Evolutionary conservation across 2,888 invertebrate species (phyloP).

Genomic region (Athalia cordata): DNA sequence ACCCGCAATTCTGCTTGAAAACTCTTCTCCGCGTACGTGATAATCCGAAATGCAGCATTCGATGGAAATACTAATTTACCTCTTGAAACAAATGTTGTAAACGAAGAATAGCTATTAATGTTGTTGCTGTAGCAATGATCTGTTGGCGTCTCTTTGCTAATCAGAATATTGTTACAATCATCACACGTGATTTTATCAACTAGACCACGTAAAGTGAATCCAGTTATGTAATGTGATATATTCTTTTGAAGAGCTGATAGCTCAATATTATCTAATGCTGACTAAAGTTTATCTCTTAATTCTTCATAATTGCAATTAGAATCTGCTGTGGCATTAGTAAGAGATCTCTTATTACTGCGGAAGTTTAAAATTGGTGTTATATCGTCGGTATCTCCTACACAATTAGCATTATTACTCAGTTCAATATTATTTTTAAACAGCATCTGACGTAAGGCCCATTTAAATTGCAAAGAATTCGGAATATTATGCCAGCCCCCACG

Average conservation of each 20-base stretch:
- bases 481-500: slow-evolving; percentile 48
- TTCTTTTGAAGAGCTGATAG: slow-evolving; percentile 36
- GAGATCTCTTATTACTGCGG: slow-evolving; percentile 14
- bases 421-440: slow-evolving; percentile 44
- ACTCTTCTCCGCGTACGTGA: slow-evolving; percentile 10
- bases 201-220: slow-evolving; percentile 13
- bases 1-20: slow-evolving; percentile 9
- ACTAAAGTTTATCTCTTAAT: neutral
- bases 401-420: slow-evolving; percentile 44
- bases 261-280: slow-evolving; percentile 25
- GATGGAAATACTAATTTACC: slow-evolving; percentile 42
- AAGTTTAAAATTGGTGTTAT: slow-evolving; percentile 35
- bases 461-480: slow-evolving; percentile 46
- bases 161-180: slow-evolving; percentile 30
- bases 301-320: slow-evolving; percentile 20
- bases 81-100: slow-evolving; percentile 34
- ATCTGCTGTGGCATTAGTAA: slow-evolving; percentile 16
- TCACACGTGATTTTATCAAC: slow-evolving; percentile 19
- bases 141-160: neutral
- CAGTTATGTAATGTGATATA: slow-evolving; percentile 41
- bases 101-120: slow-evolving; percentile 27
- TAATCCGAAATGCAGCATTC: slow-evolving; percentile 30
- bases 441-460: slow-evolving; percentile 44
- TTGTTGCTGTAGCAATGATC: slow-evolving; percentile 35
- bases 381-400: slow-evolving; percentile 18